These are phyloP conservation scores for Stenolophus ochropezus DNA, from an alignment of 2,888 invertebrate species.

Conservation along the genomic window DNA sequence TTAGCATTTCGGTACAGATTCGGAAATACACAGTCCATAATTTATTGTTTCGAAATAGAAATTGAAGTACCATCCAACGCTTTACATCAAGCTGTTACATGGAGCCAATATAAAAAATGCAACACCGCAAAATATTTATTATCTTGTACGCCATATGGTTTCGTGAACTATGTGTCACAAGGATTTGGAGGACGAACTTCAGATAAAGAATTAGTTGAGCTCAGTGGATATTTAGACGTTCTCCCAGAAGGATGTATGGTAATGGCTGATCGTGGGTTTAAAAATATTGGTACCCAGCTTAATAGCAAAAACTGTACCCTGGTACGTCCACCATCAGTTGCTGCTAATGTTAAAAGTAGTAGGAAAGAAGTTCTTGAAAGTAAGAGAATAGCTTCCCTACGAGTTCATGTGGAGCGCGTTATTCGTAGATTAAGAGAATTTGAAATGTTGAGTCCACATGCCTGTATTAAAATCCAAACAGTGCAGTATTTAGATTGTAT, in stretches of 20 bases:
- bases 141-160: no score
- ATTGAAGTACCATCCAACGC: no score
- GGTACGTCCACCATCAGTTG: no score
- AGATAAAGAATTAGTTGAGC: no score
- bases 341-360: no score
- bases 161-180: conserved; percentile 67
- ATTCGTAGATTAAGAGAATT: conserved; percentile 57
- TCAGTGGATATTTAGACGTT: no score
- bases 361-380: conserved; percentile 49
- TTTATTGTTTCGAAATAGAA: no score
- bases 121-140: no score
- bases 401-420: conserved; percentile 60
- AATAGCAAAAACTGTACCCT: conserved; percentile 55
- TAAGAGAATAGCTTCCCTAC: conserved; percentile 59
- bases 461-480: conserved; percentile 43
- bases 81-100: no score
- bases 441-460: conserved; percentile 35
- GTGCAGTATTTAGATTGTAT: conserved; percentile 54
- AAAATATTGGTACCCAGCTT: conserved; percentile 11
- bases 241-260: no score
- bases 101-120: conserved; percentile 66
- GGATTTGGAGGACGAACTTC: conserved; percentile 67
- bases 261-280: no score
- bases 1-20: no score
- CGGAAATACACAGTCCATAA: conserved; percentile 64